Base-by-base conservation (phyloP, 2,797 vertebrate species). In the Acomys russatus region DNA sequence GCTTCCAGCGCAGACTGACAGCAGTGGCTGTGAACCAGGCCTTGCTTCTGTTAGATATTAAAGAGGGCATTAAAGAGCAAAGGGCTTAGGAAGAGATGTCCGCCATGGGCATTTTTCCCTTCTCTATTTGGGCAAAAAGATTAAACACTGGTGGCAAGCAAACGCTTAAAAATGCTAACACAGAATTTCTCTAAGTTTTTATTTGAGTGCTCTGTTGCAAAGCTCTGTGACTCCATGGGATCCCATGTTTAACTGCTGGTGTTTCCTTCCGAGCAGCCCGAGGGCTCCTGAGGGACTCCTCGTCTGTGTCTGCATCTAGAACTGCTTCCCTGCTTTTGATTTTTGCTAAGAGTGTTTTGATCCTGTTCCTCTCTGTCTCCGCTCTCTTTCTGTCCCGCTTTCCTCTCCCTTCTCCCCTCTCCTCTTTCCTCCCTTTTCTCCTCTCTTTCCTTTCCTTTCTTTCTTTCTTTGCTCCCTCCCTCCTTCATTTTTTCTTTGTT, bases 151-250 rank as follows among this genome's bases (percentile, higher is more conserved):
- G 12, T 30, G 38, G 82, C 66, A 86, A 86, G 25, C 10, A 76
- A 61, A 49, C 88, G 77, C 59, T 80, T 76, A 64, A 77, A 89
- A 90, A 89, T 86, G 84, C 54, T 70, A 35, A 12, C 20, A 35
- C 25, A 76, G 38, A 91, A 74, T 84, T 95, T 80, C 63, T 54
- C 10, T 54, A 92, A 93, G 51, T 89, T 96, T 86, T 92, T 44
- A 64, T 94, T 66, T 89, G 70, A 9, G 54, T 84, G n/a, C 7
- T 68, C 6, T 84, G 35, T 84, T 84, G 35, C 15, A 82, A 83
- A 84, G 35, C 95, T 83, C 68, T 61, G 49, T 90, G 33, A 33
- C 63, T 15, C 51, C 9, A n/a, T 14, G 6, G 83, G 64, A 85
- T 25, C 61, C 33, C 7, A 63, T 64, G 18, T 84, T 84, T 64